A percentile compares a stretch with the other conserved stretches of the same genome.
phyloP scores from a whole-genome alignment of 2,888 invertebrate species.

The Podotricha telesiphe region DNA sequence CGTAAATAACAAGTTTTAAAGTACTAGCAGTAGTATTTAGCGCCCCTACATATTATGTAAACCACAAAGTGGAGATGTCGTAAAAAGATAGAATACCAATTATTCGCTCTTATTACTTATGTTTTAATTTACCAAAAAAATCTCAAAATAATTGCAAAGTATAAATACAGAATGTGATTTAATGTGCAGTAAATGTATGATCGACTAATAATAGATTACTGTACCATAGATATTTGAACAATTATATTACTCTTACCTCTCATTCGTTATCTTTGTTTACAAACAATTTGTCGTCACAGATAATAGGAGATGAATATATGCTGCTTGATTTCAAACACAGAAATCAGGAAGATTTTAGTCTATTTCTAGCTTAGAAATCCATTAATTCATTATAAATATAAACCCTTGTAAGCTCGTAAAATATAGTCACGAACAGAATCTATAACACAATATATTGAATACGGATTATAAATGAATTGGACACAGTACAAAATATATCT shows the following conservation, averaged over 20 bases:
- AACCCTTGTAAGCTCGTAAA: no score
- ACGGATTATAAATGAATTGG: no score
- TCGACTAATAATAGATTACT: neutral
- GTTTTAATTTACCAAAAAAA: neutral
- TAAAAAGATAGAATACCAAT: neutral
- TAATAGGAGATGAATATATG: no score
- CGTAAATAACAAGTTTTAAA: neutral
- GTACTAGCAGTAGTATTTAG: neutral
- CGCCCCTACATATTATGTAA: slow-evolving; percentile 4
- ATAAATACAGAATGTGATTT: neutral
- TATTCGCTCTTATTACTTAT: neutral
- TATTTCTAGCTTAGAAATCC: no score
- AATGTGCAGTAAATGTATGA: neutral
- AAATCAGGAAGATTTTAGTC: no score
- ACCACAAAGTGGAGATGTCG: neutral
- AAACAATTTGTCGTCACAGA: no score
- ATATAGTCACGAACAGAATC: no score
- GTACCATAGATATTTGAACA: neutral
- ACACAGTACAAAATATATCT: neutral
- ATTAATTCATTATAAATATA: no score
- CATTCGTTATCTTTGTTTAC: no score
- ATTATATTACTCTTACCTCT: neutral
- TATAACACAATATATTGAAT: no score
- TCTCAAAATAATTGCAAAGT: neutral
- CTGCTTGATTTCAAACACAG: no score